A percentile compares a stretch with the other conserved stretches of the same genome.
phyloP scores from a whole-genome alignment of 2,797 vertebrate species.

The Tapera naevia region DNA sequence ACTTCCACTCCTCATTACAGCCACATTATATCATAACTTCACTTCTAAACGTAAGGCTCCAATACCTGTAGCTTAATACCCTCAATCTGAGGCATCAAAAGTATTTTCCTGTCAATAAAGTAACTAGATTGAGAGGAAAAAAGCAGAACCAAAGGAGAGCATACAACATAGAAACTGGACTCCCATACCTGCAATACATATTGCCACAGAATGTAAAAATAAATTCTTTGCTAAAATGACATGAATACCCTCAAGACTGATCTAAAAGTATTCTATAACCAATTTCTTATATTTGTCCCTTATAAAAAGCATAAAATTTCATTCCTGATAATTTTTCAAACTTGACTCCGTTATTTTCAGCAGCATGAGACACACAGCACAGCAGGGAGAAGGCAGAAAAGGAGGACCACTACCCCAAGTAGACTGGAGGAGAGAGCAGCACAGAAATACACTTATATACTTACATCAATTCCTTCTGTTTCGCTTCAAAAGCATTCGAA shows the following conservation, averaged over 20 bases:
- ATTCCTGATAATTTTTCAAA: not conserved
- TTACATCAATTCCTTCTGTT: not conserved
- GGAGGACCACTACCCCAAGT: fast-evolving
- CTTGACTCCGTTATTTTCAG: not conserved
- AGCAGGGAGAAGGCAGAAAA: not conserved
- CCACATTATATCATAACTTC: not conserved
- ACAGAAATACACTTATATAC: not conserved
- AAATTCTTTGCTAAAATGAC: not conserved
- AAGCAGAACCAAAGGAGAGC: not conserved
- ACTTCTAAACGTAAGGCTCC: not conserved
- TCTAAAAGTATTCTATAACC: not conserved
- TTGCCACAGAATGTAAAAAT: not conserved
- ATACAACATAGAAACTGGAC: not conserved
- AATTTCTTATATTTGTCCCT: not conserved
- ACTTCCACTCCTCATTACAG: not conserved
- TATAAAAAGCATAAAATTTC: not conserved
- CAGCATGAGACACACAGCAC: not conserved
- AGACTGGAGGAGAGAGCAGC: not conserved
- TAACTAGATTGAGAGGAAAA: fast-evolving
- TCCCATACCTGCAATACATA: not conserved
- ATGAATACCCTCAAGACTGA: not conserved
- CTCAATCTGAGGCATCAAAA: not conserved
- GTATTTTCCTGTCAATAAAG: not conserved
- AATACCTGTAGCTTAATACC: not conserved
- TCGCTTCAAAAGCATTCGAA: not conserved